Evolutionary conservation across 1,140 invertebrate species (phyloP), one percentile per base, ranked within the genome.

Genomic region (Hirudo medicinalis): DNA sequence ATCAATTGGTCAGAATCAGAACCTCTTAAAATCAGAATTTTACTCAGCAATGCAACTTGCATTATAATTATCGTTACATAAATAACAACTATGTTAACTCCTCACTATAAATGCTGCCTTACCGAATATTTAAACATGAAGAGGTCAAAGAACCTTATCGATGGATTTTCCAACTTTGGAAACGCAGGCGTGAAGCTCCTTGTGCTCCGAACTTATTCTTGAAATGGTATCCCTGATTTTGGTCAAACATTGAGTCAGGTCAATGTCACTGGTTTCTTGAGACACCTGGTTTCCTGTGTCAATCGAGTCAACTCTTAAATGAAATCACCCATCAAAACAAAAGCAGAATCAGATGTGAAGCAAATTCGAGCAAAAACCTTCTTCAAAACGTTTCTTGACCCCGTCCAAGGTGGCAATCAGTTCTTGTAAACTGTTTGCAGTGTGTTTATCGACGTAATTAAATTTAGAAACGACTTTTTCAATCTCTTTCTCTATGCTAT

Each of bases 81-180:
- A n/a, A n/a, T n/a, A n/a, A n/a, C n/a, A n/a, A n/a, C n/a, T n/a
- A 36, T 36, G 6, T 3, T 36, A 36, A 36, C 2, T 36, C 32
- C 6, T 36, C 32, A 36, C 6, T 36, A 36, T 36, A 3, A 36
- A 36, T 36, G 2, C 6, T 36, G 43, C 9, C 9, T 15, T 49
- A 49, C 0, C 43, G 9, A 49, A 49, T 15, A 49, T 15, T 49
- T 49, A 49, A 15, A 49, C 4, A 63, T 32, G 9, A 63, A 9
- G 19, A 40, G 67, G 4, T 36, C 29, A 68, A 68, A 79, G 78
- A 78, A 87, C 86, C 77, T 91, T 88, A 79, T 97, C 94, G 76
- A 97, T 94, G 0, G 91, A 89, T 84, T 97, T 97, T 22, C 94
- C 94, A 49, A 97, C 91, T 86, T 94, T 93, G 0, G 93, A 97